phyloP scores from a whole-genome alignment of 1,140 invertebrate species.

The Drosophila melanogaster region DNA sequence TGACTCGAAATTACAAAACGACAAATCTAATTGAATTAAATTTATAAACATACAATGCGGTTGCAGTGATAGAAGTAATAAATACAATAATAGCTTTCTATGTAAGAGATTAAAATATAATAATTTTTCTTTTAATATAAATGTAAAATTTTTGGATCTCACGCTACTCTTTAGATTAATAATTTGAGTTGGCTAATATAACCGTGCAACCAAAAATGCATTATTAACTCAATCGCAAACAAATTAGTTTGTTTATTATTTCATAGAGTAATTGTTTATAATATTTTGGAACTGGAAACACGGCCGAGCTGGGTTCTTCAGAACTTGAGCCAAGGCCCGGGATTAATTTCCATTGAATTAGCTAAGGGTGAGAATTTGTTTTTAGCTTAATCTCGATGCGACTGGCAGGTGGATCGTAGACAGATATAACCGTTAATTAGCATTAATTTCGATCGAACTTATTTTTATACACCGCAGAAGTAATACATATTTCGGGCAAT shows the following conservation, averaged over 20 bases:
- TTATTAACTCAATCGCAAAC: too few relatives aligned
- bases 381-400: slow-evolving; percentile 8
- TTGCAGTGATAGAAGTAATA: not conserved
- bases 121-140: not conserved
- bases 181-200: not conserved
- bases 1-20: slow-evolving; percentile 16
- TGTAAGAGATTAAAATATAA: not conserved
- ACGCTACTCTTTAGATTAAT: not conserved
- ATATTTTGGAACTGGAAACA: slow-evolving; percentile 21
- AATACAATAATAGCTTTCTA: not conserved
- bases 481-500: slow-evolving; percentile 14
- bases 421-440: slow-evolving; percentile 66
- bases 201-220: too few relatives aligned
- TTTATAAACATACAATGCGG: slow-evolving; percentile 2
- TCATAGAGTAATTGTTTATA: slow-evolving; percentile 37
- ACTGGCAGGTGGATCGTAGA: slow-evolving; percentile 13
- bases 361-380: slow-evolving; percentile 21
- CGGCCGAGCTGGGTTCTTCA: slow-evolving; percentile 20
- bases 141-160: not conserved
- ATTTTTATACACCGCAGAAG: slow-evolving; percentile 62
- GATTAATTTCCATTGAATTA: slow-evolving; percentile 73
- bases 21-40: slow-evolving; percentile 34
- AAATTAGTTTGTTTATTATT: slow-evolving; percentile 6
- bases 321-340: slow-evolving; percentile 47
- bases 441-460: slow-evolving; percentile 60